Evolutionary conservation across 2,888 invertebrate species (phyloP), one percentile per base, ranked within the genome.

Genomic region (Gortyna flavago): DNA sequence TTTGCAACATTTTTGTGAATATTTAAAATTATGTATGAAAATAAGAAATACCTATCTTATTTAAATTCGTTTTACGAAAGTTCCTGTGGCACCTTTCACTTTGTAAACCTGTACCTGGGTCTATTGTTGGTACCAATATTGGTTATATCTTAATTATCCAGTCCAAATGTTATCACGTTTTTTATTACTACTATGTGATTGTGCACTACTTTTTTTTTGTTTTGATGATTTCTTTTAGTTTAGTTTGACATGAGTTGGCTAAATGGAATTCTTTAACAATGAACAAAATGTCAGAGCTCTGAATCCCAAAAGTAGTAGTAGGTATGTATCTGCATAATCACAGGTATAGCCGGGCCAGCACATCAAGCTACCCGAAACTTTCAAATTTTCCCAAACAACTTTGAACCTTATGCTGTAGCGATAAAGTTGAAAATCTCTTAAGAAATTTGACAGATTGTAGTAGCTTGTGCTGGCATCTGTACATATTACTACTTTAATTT

Each of bases 11-110:
- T 59, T 44, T 44, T 32, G 29, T 29, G 8, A 72, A 72, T 57
- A 74, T 57, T 57, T 35, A 72, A 72, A 44, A 11, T 7, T 44
- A 41, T 29, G 21, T 29, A 67, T 67, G 21, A 35, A 72, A 72
- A 68, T 21, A 67, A 48, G 16, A 44, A 71, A 21, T 32, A 48
- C 25, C 5, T 16, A 35, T 32, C 25, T 74, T n/a, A 65, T 54
- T 78, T 35, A 11, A 72, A 57, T 41, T 71, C 3, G 0, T n/a
- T 81, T 64, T 32, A 57, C 38, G 82, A 48, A 82, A 82, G 21
- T 82, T 82, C 64, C 32, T 21, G 54, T 44, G 51, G 21, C 59
- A 59, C 41, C 13, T 41, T 57, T 57, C 32, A 41, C 13, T 51
- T 62, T 29, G 21, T 38, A 61, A 48, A 77, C 13, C 59, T 44